Evolutionary conservation across 2,797 vertebrate species (phyloP), one percentile per base, ranked within the genome.

Genomic region (Anabas testudineus): DNA sequence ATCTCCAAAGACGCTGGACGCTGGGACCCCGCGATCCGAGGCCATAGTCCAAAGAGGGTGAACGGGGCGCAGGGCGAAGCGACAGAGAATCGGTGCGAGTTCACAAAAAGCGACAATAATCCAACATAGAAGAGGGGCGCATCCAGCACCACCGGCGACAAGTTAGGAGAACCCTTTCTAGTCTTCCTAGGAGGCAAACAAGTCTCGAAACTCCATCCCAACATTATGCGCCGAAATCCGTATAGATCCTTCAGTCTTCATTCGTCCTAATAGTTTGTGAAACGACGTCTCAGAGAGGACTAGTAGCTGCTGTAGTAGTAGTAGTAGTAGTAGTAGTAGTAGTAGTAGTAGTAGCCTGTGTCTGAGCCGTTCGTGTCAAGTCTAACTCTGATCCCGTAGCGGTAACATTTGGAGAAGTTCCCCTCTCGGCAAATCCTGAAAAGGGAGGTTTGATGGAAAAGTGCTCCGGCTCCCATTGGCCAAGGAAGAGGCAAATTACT

Each of bases 401-500:
- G 90, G 91, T 92, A 94, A 94, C 94, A 93, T 95, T 95, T 95
- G 94, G 93, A 95, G 91, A 91, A 89, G 91, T 87, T 93, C 90
- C 90, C 86, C 94, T 90, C 94, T 94, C 90, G 76, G 90, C 92
- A 88, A 89, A 91, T 92, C 92, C 92, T 95, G 93, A 95, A 94
- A 95, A 95, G 93, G 94, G 94, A 94, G 94, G 93, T 93, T 95
- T 93, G 94, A 95, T 95, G 95, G 95, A 95, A 94, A 94, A 93
- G 94, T 91, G 94, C 95, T 91, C 89, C 87, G 93, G 83, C 93
- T 95, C 95, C 93, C 94, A 96, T 96, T 96, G 95, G 95, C 94
- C 94, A 89, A 94, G 95, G 95, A 95, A 95, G 95, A 95, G 94
- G 95, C 95, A 96, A 96, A 96, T 96, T 95, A 96, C 95, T 95